A percentile compares a stretch with the other conserved stretches of the same genome.
Evolutionary conservation across 2,888 invertebrate species (phyloP).

Genomic region (Tupiocoris notatus): DNA sequence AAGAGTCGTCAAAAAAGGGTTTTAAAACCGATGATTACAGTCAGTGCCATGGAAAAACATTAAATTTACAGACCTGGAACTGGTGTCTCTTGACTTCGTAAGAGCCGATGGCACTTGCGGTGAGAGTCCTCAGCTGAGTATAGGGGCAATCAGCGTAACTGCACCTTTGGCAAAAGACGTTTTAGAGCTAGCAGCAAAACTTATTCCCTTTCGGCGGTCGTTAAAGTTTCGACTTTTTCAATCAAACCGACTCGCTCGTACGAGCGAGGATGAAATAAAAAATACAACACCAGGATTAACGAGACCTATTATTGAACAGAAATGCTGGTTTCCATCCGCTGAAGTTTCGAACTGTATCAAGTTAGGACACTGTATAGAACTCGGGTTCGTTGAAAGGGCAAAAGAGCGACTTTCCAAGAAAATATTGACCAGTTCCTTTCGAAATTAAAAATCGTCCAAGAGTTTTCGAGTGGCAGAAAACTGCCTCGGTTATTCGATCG

Average conservation of each 20-base stretch:
- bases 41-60: not conserved
- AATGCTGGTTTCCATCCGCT: too few relatives aligned
- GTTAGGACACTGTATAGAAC: too few relatives aligned
- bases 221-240: not conserved
- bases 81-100: too few relatives aligned
- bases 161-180: not conserved
- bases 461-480: too few relatives aligned
- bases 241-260: not conserved
- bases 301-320: too few relatives aligned
- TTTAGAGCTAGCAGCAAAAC: not conserved
- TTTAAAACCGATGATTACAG: not conserved
- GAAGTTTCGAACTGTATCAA: too few relatives aligned
- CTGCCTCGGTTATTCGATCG: too few relatives aligned
- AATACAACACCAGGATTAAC: too few relatives aligned
- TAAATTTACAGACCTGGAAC: not conserved
- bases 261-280: not conserved
- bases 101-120: not conserved
- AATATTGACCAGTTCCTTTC: too few relatives aligned
- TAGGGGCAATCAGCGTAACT: not conserved
- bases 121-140: not conserved
- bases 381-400: too few relatives aligned
- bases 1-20: not conserved
- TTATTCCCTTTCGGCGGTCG: not conserved
- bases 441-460: too few relatives aligned
- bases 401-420: too few relatives aligned